Evolutionary conservation across 2,797 vertebrate species (phyloP).

Genomic region (Erpetoichthys calabaricus): DNA sequence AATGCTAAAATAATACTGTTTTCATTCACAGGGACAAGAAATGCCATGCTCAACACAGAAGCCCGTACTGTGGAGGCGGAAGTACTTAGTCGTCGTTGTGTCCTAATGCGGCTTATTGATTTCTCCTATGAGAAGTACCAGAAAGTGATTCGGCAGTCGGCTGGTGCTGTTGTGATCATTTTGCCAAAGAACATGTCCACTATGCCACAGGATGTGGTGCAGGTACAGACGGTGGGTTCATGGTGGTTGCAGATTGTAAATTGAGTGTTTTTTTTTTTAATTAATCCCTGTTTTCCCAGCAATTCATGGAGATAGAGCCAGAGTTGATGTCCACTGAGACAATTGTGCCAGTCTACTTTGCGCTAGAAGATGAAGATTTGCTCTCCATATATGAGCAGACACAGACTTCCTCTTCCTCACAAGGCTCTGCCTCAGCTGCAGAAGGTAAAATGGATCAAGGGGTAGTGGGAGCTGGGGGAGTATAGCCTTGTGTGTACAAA

Average conservation of each 20-base stretch:
- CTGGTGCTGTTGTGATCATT: slow-evolving; percentile 89
- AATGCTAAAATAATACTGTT: no score
- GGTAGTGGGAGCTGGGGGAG: not conserved
- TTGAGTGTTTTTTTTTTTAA: not conserved
- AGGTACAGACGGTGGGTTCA: slow-evolving; percentile 43
- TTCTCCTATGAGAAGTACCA: slow-evolving; percentile 93
- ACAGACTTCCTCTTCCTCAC: slow-evolving; percentile 74
- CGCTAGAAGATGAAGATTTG: slow-evolving; percentile 85
- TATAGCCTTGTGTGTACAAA: no score
- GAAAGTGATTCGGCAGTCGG: slow-evolving; percentile 86
- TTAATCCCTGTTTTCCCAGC: slow-evolving; percentile 38
- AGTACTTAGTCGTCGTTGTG: slow-evolving; percentile 88
- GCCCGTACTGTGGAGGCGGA: slow-evolving; percentile 86
- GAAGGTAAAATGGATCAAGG: slow-evolving; percentile 58
- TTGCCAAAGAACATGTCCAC: slow-evolving; percentile 81
- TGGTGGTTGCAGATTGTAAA: not conserved
- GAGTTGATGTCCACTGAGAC: slow-evolving; percentile 96
- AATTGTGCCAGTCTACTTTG: slow-evolving; percentile 87
- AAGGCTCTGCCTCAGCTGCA: slow-evolving; percentile 78
- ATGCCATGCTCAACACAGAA: slow-evolving; percentile 88
- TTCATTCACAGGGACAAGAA: slow-evolving; percentile 67
- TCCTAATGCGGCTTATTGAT: slow-evolving; percentile 85
- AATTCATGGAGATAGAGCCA: slow-evolving; percentile 95
- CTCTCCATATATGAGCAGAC: slow-evolving; percentile 92
- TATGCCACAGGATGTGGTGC: slow-evolving; percentile 83